Base-by-base conservation (phyloP, 2,797 vertebrate genomes). In the Sparidentex hasta region DNA sequence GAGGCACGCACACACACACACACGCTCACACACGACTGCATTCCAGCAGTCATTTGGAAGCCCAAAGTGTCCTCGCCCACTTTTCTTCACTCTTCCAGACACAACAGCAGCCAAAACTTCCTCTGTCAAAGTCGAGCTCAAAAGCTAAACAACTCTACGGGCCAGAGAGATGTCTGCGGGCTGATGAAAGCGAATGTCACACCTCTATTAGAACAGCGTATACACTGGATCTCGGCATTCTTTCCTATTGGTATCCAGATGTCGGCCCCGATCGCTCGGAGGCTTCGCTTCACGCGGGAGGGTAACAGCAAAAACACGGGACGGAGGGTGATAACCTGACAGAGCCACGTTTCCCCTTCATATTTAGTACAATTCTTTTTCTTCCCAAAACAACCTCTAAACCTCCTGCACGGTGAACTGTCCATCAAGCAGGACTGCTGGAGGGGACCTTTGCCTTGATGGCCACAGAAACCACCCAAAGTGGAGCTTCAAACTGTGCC, bases 401-500 rank as follows among this genome's bases (percentile, higher is more conserved):
- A 25, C 58, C 66, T 29, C 38, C 65, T 63, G 80, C 78, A 73
- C 71, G 47, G 41, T 43, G 18, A 82, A 38, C 86, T 87, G 88
- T 90, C 91, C 1, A 17, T 92, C 88, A 91, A 83, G 72, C 16
- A 1, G 70, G 63, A 70, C 83, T 76, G 82, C 87, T 78, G 87
- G 38, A 68, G 81, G 80, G 76, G 86, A 87, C 82, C 90, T 90
- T 84, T 83, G 85, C 77, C 83, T 77, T 11, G n/a, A 85, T 5
- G 81, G 90, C 91, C 90, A 78, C 87, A 90, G 74, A 92, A 94
- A 90, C 92, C 93, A 92, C 90, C 94, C 93, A 88, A 90, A 92
- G 92, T 91, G 92, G 90, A 88, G 93, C 92, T 91, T 92, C 92
- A 93, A 91, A 92, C 93, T 93, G 91, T 66, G 93, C 91, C 44